Conservation (phyloP, 1,140 invertebrate genomes). For the Solenopsis fugax region DNA sequence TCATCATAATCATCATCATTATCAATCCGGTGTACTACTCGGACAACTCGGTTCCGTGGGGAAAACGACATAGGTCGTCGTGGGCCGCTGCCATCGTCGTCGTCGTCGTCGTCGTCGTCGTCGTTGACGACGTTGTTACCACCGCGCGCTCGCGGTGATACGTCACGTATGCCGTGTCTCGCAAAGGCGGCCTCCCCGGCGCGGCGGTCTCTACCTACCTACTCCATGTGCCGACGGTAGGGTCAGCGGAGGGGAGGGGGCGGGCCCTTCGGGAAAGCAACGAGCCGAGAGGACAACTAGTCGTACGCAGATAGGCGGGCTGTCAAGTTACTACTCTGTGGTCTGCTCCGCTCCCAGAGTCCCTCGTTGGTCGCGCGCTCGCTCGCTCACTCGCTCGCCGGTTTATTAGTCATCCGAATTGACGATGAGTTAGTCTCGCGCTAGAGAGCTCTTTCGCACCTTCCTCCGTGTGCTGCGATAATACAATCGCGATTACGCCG, state of each 20-base stretch:
- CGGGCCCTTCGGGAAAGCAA: conserved; percentile 77
- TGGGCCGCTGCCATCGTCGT: not conserved
- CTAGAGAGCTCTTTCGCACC: not conserved
- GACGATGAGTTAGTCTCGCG: not conserved
- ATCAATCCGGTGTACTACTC: not conserved
- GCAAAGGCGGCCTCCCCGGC: conserved; percentile 67
- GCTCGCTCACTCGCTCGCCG: not conserved
- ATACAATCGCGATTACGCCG: not conserved
- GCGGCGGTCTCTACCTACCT: conserved; percentile 67
- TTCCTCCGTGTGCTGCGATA: not conserved
- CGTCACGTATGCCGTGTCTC: conserved; percentile 71
- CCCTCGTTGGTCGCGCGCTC: not conserved
- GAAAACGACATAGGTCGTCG: not conserved
- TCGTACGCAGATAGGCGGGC: conserved; percentile 81
- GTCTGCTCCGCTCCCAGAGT: conserved; percentile 13
- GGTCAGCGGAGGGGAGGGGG: conserved; percentile 69
- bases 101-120: conserved; percentile 5
- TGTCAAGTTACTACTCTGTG: conserved; percentile 72
- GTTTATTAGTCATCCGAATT: conserved; percentile 1
- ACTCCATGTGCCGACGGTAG: conserved; percentile 71
- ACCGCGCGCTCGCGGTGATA: conserved; percentile 47
- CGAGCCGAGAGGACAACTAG: conserved; percentile 79
- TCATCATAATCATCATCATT: not conserved
- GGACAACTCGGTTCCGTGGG: not conserved
- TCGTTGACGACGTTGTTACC: conserved; percentile 51